phyloP scores from a whole-genome alignment of 2,888 invertebrate genomes.

The Leptinotarsa peninsularis region DNA sequence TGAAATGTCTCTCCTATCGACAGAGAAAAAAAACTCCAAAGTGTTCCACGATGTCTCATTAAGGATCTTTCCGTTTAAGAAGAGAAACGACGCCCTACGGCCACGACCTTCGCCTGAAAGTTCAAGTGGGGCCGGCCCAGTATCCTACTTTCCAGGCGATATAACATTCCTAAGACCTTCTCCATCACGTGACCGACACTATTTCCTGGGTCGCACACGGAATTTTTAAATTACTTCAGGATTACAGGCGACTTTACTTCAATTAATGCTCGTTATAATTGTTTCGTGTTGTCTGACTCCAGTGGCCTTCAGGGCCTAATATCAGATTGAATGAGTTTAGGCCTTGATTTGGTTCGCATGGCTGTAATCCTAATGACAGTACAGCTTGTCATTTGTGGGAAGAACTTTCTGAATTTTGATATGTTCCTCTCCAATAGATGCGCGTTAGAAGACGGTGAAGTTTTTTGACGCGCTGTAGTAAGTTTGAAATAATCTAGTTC shows the following conservation, averaged over 20 bases:
- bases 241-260: slow-evolving; percentile 1
- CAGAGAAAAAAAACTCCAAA: background rate
- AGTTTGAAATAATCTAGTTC: no score
- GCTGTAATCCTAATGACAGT: background rate
- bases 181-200: slow-evolving; percentile 23
- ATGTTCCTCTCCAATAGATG: no score
- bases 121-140: slow-evolving; percentile 20
- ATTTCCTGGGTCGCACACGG: slow-evolving; percentile 33
- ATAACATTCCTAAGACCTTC: slow-evolving; percentile 7
- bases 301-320: background rate
- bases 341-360: background rate
- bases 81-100: background rate
- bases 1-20: no score
- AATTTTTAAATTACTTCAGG: slow-evolving; percentile 42
- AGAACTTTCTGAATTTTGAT: no score
- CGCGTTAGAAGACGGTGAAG: no score
- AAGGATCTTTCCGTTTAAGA: background rate
- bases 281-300: slow-evolving; percentile 9
- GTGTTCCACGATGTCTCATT: background rate
- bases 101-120: slow-evolving; percentile 32
- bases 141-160: slow-evolving; percentile 27
- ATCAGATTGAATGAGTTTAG: background rate
- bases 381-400: no score
- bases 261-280: slow-evolving; percentile 17
- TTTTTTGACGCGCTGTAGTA: no score